These are phyloP conservation scores for Whitmania pigra DNA, from an alignment of 1,140 invertebrate genomes.

Conservation along the genomic window DNA sequence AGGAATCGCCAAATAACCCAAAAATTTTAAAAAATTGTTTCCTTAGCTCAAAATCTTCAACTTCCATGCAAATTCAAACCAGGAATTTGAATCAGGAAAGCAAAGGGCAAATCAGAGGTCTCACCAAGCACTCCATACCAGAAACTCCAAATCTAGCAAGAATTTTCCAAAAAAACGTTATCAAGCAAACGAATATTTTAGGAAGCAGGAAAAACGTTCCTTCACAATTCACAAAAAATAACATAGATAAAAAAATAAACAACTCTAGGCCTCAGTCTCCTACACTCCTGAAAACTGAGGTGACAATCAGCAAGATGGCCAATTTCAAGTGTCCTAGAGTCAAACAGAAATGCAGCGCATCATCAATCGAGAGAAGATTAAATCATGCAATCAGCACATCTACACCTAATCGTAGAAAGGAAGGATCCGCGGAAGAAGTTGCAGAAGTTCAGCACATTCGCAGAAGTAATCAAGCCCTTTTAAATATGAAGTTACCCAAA, in stretches of 20 bases:
- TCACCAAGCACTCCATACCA: no score
- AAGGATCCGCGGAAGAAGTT: no score
- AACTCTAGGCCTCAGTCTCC: not conserved
- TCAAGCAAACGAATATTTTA: not conserved
- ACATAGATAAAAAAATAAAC: not conserved
- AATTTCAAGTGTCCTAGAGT: constrained; percentile 4
- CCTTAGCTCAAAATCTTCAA: no score
- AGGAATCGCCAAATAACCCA: no score
- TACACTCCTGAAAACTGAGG: not conserved
- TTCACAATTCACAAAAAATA: not conserved
- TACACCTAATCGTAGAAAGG: no score
- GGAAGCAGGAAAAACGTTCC: not conserved
- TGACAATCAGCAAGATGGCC: not conserved
- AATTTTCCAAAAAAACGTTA: not conserved
- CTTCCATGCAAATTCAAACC: no score
- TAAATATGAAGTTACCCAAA: not conserved
- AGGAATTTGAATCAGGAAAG: no score
- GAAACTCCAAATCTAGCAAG: no score
- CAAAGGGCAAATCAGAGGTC: no score
- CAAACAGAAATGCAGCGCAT: not conserved
- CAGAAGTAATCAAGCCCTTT: not conserved
- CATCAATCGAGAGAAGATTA: not conserved
- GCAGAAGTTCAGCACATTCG: no score
- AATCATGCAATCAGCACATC: not conserved
- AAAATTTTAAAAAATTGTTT: no score